Percentiles rank a stretch among this genome's conserved stretches.
Evolutionary conservation across 1,140 invertebrate genomes (phyloP).

Genomic region (Nephila pilipes): DNA sequence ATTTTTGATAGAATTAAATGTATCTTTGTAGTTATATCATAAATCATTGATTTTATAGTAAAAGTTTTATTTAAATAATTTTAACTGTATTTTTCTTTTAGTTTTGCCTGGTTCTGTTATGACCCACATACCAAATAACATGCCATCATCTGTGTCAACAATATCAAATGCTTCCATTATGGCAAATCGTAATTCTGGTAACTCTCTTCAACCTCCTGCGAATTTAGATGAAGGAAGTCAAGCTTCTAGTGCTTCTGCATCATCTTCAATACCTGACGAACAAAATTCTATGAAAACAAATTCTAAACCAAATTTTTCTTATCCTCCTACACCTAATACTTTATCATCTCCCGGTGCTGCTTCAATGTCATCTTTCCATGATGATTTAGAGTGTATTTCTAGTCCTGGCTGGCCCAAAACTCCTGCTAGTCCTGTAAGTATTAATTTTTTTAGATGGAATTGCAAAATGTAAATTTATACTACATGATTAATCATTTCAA

Average conservation of each 20-base stretch:
- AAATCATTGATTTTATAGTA: too few relatives aligned
- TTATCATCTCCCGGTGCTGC: conserved; percentile 91
- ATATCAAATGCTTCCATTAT: conserved; percentile 24
- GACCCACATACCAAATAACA: conserved; percentile 49
- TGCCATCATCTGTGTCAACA: conserved; percentile 49
- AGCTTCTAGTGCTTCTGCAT: conserved; percentile 78
- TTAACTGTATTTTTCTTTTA: not conserved
- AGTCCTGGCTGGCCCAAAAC: conserved; percentile 89
- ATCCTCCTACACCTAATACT: conserved; percentile 87
- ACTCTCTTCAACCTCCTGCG: conserved; percentile 77
- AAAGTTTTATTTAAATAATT: too few relatives aligned
- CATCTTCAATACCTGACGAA: conserved; percentile 79
- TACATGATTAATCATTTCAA: not conserved
- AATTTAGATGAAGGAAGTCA: conserved; percentile 79
- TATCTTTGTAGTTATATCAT: too few relatives aligned
- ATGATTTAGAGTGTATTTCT: conserved; percentile 94
- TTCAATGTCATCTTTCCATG: conserved; percentile 89
- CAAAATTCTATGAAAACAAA: conserved; percentile 72
- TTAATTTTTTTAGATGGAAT: not conserved
- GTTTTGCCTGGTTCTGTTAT: conserved; percentile 52
- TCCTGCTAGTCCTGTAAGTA: conserved; percentile 92
- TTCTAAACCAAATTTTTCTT: conserved; percentile 79
- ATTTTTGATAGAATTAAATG: too few relatives aligned
- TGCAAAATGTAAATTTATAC: not conserved
- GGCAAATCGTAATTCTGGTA: conserved; percentile 39